Percentiles rank a stretch among this genome's conserved stretches.
These are phyloP conservation scores for Pammene fasciana DNA, from an alignment of 2,888 invertebrate species.

Conservation along the genomic window DNA sequence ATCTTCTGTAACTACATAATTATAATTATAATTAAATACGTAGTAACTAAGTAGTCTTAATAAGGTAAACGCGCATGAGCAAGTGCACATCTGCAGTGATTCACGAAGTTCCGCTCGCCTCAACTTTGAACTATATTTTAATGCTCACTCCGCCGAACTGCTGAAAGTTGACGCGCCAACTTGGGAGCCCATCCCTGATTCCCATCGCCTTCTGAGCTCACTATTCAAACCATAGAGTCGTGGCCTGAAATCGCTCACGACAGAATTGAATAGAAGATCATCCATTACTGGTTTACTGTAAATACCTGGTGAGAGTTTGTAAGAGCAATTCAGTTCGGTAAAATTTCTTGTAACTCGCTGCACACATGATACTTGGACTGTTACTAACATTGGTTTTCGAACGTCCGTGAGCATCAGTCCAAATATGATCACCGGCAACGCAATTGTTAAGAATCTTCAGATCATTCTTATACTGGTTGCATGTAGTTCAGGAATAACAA, in stretches of 20 bases:
- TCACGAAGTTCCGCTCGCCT: conserved; percentile 53
- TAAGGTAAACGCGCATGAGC: neutral
- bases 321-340: conserved; percentile 48
- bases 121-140: conserved; percentile 72
- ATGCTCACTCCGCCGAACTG: conserved; percentile 62
- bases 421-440: neutral
- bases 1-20: no score
- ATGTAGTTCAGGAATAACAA: neutral
- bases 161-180: conserved; percentile 60
- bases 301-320: neutral
- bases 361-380: conserved; percentile 51
- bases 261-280: neutral
- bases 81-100: conserved; percentile 44
- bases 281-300: neutral
- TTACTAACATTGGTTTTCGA: neutral
- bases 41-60: no score
- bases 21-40: no score
- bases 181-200: conserved; percentile 8
- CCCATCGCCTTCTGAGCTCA: neutral
- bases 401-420: neutral
- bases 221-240: neutral
- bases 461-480: neutral
- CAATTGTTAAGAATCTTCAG: no score
- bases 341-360: conserved; percentile 58
- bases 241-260: neutral